Evolutionary conservation across 2,113 vertebrate genomes (phyloP), one percentile per base, ranked within the genome.

Genomic region (Engystomops pustulosus): DNA sequence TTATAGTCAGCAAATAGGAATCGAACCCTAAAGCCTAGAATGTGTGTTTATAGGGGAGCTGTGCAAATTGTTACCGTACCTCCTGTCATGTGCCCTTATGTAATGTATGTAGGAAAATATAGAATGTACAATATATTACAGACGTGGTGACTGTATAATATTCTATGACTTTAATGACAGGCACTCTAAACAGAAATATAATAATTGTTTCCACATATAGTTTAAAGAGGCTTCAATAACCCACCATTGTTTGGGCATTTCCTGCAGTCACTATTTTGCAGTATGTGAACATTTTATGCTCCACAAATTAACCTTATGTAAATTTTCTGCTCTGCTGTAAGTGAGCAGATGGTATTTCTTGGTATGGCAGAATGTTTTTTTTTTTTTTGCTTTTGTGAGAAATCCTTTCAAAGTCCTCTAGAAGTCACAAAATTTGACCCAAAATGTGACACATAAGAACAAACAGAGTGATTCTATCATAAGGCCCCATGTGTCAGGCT

Each of bases 301-400:
- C 9, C 68, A 17, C 68, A 41, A 41, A 41, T 23, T 0, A 41
- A 41, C 8, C 68, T 41, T 70, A 32, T 69, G 34, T 69, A 41
- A 69, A n/a, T 18, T 38, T 20, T 69, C 34, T 69, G 18, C 38
- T 20, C n/a, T 41, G 36, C 23, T 23, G 68, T 44, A 41, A 70
- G 32, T 4, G 36, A 70, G 17, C 47, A 76, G 72, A 76, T 76
- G 45, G 72, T 34, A 76, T 76, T 76, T 25, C 45, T 55, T 76
- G 53, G 44, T 76, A 34, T 53, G 45, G 45, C 47, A 76, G 49
- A 51, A 76, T 53, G 51, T 53, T 53, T 36, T 77, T 55, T 76
- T 53, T 53, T 36, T 77, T 55, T 76, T 77, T 44, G 41, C 69
- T 71, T 71, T 71, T 45, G n/a, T 44, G 30, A 71, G 11, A n/a